These are phyloP conservation scores for Lycia hirtaria DNA, from an alignment of 2,888 invertebrate species.

Conservation along the genomic window DNA sequence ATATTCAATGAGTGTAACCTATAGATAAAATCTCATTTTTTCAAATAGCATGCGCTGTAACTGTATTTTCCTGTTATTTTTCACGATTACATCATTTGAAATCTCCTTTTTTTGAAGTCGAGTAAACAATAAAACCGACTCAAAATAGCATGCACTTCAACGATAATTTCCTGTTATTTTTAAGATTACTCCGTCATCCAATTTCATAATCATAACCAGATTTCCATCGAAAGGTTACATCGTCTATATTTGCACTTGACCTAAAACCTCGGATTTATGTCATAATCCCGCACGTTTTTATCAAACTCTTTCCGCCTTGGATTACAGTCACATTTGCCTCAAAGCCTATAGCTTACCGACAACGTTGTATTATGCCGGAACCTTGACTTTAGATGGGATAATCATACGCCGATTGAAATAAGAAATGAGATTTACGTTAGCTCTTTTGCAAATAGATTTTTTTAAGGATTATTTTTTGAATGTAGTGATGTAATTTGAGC, in stretches of 20 bases:
- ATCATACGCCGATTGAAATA: slow-evolving; percentile 7
- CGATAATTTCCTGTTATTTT: too few relatives aligned
- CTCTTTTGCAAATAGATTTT: not conserved
- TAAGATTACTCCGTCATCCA: too few relatives aligned
- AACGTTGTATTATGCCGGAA: not conserved
- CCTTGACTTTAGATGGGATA: slow-evolving; percentile 9
- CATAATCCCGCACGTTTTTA: slow-evolving; percentile 20
- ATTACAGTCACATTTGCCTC: slow-evolving; percentile 7
- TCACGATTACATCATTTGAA: too few relatives aligned
- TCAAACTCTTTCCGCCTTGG: slow-evolving; percentile 11
- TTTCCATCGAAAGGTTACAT: not conserved
- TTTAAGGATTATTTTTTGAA: too few relatives aligned
- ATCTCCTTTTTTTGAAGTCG: too few relatives aligned
- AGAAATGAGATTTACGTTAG: not conserved
- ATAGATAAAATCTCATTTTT: too few relatives aligned
- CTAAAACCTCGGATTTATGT: slow-evolving; percentile 17
- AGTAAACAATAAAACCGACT: too few relatives aligned
- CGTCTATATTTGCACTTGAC: slow-evolving; percentile 7
- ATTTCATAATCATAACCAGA: not conserved
- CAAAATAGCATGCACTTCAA: too few relatives aligned
- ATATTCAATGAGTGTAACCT: too few relatives aligned
- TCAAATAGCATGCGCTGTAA: too few relatives aligned
- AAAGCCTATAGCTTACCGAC: slow-evolving; percentile 14
- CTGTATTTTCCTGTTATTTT: too few relatives aligned
- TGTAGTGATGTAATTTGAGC: too few relatives aligned